Evolutionary conservation across 2,797 vertebrate species (phyloP).

Genomic region (Hozukius guyotensis): DNA sequence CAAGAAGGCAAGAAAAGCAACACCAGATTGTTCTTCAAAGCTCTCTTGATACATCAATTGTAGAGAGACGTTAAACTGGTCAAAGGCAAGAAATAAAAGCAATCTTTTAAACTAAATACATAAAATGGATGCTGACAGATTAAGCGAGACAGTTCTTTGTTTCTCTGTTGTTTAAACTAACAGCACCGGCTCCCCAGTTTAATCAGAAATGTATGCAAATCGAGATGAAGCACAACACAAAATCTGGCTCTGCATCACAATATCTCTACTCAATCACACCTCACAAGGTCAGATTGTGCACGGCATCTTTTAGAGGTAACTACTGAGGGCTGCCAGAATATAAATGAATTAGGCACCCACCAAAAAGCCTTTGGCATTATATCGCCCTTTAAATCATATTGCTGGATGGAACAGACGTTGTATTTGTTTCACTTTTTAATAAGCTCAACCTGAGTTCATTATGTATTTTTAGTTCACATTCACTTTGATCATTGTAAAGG

Average conservation of each 20-base stretch:
- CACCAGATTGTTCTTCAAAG: neutral
- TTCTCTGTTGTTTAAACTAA: neutral
- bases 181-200: constrained; percentile 6
- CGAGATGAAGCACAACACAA: neutral
- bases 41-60: neutral
- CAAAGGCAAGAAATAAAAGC: neutral
- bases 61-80: neutral
- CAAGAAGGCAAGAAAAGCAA: constrained; percentile 9
- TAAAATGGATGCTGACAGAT: neutral
- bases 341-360: constrained; percentile 19
- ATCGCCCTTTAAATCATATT: constrained; percentile 13
- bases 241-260: constrained; percentile 18
- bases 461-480: constrained; percentile 5
- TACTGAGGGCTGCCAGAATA: constrained; percentile 6
- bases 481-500: neutral
- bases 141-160: neutral
- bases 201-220: constrained; percentile 37
- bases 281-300: constrained; percentile 16
- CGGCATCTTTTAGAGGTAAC: neutral
- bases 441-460: neutral
- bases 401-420: neutral
- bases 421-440: constrained; percentile 7
- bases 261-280: constrained; percentile 26
- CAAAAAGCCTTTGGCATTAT: constrained; percentile 9
- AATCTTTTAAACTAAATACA: neutral